Conservation (phyloP, 2,113 vertebrate genomes). For the Pelobates fuscus region DNA sequence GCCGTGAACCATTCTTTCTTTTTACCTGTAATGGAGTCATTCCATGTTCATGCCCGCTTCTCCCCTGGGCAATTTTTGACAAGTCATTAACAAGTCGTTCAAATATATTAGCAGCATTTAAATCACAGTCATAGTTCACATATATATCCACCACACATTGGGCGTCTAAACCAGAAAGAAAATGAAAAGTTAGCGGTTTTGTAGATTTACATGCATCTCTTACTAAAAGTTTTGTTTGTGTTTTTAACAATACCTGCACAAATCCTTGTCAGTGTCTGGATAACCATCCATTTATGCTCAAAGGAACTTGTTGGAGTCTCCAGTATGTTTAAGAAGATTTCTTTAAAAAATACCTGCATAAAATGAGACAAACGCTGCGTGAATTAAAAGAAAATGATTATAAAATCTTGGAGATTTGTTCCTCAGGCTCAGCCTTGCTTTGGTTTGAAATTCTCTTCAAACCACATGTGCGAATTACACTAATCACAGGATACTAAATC, state of each 20-base stretch:
- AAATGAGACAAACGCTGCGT: constrained; percentile 40
- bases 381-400: too few species aligned
- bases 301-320: constrained; percentile 96
- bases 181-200: neutral
- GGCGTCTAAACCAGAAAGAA: constrained; percentile 77
- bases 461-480: too few species aligned
- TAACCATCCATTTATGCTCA: constrained; percentile 99
- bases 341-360: constrained; percentile 93
- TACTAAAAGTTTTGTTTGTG: too few species aligned
- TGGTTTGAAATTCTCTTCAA: too few species aligned
- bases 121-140: constrained; percentile 97
- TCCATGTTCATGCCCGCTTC: constrained; percentile 93
- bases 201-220: neutral
- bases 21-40: constrained; percentile 93
- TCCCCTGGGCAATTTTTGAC: constrained; percentile 95
- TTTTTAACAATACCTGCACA: constrained; percentile 82
- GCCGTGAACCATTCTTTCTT: too few species aligned
- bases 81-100: constrained; percentile 95
- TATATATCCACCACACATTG: constrained; percentile 98
- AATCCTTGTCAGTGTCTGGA: constrained; percentile 96
- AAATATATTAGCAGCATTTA: constrained; percentile 97
- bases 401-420: too few species aligned
- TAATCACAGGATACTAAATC: too few species aligned
- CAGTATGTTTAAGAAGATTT: constrained; percentile 96
- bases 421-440: too few species aligned